These are phyloP conservation scores for Esox masquinongy DNA, from an alignment of 2,797 vertebrate genomes.

Conservation along the genomic window DNA sequence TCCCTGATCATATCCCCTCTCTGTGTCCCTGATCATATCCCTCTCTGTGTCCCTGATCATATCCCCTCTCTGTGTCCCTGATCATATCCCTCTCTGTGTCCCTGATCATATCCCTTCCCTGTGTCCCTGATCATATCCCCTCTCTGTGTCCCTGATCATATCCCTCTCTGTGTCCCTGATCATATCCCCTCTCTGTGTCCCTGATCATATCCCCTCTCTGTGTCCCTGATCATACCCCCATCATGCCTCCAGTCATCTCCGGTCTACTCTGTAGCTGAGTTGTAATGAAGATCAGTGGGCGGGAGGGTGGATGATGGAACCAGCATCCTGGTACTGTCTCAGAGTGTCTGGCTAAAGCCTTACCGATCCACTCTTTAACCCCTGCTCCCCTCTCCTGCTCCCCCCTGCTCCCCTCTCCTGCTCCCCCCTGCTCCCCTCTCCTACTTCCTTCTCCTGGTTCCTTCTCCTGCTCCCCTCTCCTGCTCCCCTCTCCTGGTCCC, in stretches of 20 bases:
- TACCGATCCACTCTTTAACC: background rate
- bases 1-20: no score
- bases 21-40: slow-evolving; percentile 36
- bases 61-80: background rate
- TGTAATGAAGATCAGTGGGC: slow-evolving; percentile 1
- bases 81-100: background rate
- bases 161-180: no score
- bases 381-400: background rate
- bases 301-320: background rate
- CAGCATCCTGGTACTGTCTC: background rate
- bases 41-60: slow-evolving; percentile 21
- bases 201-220: background rate
- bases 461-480: no score
- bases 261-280: background rate
- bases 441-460: no score
- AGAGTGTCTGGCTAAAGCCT: background rate
- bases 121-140: no score
- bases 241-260: background rate
- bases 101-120: no score
- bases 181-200: background rate
- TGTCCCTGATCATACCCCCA: no score
- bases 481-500: no score
- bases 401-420: background rate
- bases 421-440: background rate
- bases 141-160: background rate